phyloP scores from a whole-genome alignment of 1,140 invertebrate species.

The Trachelipus rathkii region DNA sequence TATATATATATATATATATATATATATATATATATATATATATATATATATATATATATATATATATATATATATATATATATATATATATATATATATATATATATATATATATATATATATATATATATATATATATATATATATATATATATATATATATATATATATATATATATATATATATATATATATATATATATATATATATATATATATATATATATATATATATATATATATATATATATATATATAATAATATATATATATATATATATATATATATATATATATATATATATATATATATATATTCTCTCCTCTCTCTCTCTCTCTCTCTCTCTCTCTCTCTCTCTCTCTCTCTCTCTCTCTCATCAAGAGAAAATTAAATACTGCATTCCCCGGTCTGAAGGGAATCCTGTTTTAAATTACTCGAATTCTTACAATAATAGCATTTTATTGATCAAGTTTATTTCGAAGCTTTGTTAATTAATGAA shows the following conservation, averaged over 20 bases:
- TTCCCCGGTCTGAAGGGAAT: too few species aligned
- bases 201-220: not conserved
- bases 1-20: too few species aligned
- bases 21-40: too few species aligned
- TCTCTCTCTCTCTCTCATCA: not conserved
- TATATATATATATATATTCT: not conserved
- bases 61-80: not conserved
- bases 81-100: not conserved
- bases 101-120: not conserved
- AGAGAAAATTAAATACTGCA: too few species aligned
- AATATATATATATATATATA: not conserved
- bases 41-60: not conserved
- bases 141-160: not conserved
- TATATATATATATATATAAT: not conserved
- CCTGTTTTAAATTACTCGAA: too few species aligned
- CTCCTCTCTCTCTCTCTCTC: constrained; percentile 11
- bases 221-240: not conserved
- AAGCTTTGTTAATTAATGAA: too few species aligned
- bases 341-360: constrained; percentile 11
- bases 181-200: not conserved
- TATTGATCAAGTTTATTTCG: too few species aligned
- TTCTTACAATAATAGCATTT: too few species aligned
- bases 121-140: not conserved
- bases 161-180: not conserved
- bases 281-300: not conserved